Evolutionary conservation across 2,797 vertebrate genomes (phyloP).

Genomic region (Bucorvus abyssinicus): DNA sequence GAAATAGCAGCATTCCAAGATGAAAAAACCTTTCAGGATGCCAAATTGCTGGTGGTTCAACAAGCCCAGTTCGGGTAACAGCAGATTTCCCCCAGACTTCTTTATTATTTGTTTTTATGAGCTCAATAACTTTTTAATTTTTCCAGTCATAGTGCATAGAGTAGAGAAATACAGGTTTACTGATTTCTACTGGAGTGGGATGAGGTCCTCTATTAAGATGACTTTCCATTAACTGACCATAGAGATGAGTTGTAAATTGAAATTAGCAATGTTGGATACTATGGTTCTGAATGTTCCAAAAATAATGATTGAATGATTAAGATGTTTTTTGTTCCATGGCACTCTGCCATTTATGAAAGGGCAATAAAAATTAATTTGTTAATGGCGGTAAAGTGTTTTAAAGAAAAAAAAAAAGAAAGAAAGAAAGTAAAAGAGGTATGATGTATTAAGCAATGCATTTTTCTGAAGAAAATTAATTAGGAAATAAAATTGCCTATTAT

Average conservation of each 20-base stretch:
- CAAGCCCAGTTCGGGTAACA: background rate
- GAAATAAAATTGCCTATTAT: background rate
- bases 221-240: background rate
- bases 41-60: background rate
- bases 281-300: background rate
- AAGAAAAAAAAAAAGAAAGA: background rate
- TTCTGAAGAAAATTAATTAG: background rate
- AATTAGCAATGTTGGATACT: background rate
- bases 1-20: background rate
- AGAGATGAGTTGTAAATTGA: background rate
- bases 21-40: background rate
- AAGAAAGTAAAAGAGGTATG: background rate
- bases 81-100: background rate
- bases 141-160: background rate
- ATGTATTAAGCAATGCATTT: background rate
- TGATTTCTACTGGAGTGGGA: background rate
- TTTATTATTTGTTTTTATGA: background rate
- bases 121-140: background rate
- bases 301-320: background rate
- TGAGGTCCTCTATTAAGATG: background rate
- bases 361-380: slow-evolving; percentile 16
- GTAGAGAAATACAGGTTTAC: background rate
- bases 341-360: background rate
- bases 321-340: background rate
- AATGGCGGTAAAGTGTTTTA: background rate